These are phyloP conservation scores for Camptogramma bilineatum DNA, from an alignment of 2,888 invertebrate species.

Conservation along the genomic window DNA sequence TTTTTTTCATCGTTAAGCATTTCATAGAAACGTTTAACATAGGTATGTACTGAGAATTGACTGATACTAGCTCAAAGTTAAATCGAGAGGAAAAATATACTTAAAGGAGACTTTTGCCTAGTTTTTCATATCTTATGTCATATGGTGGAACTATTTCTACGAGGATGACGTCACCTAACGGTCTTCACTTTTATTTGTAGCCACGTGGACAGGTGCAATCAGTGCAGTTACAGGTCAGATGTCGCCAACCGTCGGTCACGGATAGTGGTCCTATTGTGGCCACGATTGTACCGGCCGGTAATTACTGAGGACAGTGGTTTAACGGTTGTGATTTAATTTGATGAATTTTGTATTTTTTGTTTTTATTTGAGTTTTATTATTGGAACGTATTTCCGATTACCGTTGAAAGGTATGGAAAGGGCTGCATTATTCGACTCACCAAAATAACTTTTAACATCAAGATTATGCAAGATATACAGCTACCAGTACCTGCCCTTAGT, in stretches of 20 bases:
- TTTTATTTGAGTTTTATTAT: conserved; percentile 8
- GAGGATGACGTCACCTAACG: conserved; percentile 14
- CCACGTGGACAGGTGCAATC: conserved; percentile 34
- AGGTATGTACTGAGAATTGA: too few relatives aligned
- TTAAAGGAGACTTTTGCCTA: too few relatives aligned
- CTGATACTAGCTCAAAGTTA: too few relatives aligned
- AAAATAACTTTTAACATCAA: too few relatives aligned
- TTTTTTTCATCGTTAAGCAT: too few relatives aligned
- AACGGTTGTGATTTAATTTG: conserved; percentile 46
- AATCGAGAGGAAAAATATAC: too few relatives aligned
- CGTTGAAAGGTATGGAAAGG: too few relatives aligned
- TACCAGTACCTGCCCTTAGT: too few relatives aligned
- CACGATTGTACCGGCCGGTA: conserved; percentile 27
- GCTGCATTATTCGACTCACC: too few relatives aligned
- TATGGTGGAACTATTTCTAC: background rate
- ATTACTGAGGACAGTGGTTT: conserved; percentile 37
- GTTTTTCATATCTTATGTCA: too few relatives aligned
- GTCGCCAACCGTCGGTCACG: conserved; percentile 57
- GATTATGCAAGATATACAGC: too few relatives aligned
- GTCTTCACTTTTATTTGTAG: conserved; percentile 15
- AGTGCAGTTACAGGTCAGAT: conserved; percentile 49
- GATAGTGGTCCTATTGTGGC: conserved; percentile 46
- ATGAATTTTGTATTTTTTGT: background rate
- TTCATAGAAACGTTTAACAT: too few relatives aligned
- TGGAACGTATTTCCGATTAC: background rate